Evolutionary conservation across 92 coral and sea anemone genomes (phyloP), one percentile per base, ranked within the genome.

Genomic region (Zoanthus sansibaricus): DNA sequence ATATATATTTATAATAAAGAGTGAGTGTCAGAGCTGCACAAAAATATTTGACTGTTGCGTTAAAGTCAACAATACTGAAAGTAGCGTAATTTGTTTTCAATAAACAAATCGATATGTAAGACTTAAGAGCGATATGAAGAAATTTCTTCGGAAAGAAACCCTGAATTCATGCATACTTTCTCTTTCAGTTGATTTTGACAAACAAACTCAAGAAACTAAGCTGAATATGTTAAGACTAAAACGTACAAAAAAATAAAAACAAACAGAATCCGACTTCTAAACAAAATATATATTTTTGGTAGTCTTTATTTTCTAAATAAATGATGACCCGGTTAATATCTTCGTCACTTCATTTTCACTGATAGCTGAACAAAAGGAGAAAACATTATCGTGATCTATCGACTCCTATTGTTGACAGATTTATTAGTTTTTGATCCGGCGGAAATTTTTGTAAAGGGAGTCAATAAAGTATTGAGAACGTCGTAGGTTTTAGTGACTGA

Each of bases 351-450:
- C 20, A 59, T 80, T 80, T 64, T 6, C 73, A 80, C 73, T 51
- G 85, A 80, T 74, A 80, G 85, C 55, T 45, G 46, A 74, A 80
- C 85, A 80, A 80, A 80, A 71, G 75, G 85, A 10, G 85, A 67
- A 17, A 9, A 66, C 42, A 66, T 80, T 64, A 80, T 8, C 67
- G 75, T 18, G 18, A 80, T 78, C 37, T 78, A 78, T 78, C 45
- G 66, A 49, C 83, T 59, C 69, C 69, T 18, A 17, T 62, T 62
- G 69, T n/a, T 62, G 69, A 62, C 69, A 62, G 8, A 62, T 62
- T 31, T 52, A 76, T 76, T 49, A 51, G 64, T 11, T 69, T 33
- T 33, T 69, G 74, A 30, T 69, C 67, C 68, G 37, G 66, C 82
- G 82, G 82, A 76, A 76, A 76, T 76, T 54, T 76, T 76, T 52